A percentile compares a stretch with the other conserved stretches of the same genome.
These are phyloP conservation scores for Zoanthus sociatus DNA, from an alignment of 92 coral and sea anemone genomes.

Conservation along the genomic window DNA sequence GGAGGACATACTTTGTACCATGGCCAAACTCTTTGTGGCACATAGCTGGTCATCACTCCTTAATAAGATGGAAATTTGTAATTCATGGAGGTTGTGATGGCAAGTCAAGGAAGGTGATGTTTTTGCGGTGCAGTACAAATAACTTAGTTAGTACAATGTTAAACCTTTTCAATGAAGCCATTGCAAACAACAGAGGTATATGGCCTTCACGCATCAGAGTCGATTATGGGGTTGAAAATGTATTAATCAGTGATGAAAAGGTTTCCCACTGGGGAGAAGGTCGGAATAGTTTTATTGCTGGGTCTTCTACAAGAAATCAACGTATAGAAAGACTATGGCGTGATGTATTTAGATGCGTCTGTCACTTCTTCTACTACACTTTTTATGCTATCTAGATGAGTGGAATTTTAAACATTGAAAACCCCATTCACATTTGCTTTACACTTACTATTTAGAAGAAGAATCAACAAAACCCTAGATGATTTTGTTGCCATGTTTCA, in stretches of 20 bases:
- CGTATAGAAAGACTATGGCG: conserved; percentile 48
- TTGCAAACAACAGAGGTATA: conserved; percentile 16
- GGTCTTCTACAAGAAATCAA: conserved; percentile 42
- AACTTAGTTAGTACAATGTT: conserved; percentile 42
- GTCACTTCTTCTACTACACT: conserved; percentile 38
- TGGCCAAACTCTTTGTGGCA: conserved; percentile 14
- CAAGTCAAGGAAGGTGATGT: conserved; percentile 34
- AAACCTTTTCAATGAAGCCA: conserved; percentile 17
- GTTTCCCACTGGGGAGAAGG: conserved; percentile 32
- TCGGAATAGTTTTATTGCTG: conserved; percentile 43
- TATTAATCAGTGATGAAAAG: conserved; percentile 44
- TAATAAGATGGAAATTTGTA: conserved; percentile 1
- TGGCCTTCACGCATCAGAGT: conserved; percentile 50
- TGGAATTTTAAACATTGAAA: conserved; percentile 6
- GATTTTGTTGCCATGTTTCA: conserved; percentile 58
- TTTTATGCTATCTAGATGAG: conserved; percentile 36
- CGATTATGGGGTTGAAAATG: conserved; percentile 57
- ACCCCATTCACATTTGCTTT: conserved; percentile 23
- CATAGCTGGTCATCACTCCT: conserved; percentile 12
- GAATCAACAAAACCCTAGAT: conserved; percentile 58
- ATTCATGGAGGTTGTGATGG: background rate
- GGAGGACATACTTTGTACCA: conserved; percentile 15
- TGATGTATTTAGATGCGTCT: conserved; percentile 53
- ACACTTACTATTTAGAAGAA: conserved; percentile 38
- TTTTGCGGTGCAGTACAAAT: conserved; percentile 46